phyloP scores from a whole-genome alignment of 2,113 vertebrate genomes.

The Hippocampus barbouri region DNA sequence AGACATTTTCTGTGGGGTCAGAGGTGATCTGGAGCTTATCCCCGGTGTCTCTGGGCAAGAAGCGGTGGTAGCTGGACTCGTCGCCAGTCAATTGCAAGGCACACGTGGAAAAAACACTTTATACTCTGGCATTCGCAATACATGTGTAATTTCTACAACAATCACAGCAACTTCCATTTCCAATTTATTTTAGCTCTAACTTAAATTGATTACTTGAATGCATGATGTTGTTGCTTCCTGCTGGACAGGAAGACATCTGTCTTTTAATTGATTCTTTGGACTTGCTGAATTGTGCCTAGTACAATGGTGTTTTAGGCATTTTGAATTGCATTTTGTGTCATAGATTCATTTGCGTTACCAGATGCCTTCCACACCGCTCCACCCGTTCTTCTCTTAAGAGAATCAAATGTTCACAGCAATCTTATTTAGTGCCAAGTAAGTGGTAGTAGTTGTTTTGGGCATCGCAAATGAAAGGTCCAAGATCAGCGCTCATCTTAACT shows the following conservation, averaged over 20 bases:
- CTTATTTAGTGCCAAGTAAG: neutral
- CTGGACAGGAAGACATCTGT: neutral
- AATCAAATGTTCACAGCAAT: neutral
- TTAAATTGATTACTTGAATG: neutral
- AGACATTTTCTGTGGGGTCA: neutral
- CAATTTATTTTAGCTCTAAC: neutral
- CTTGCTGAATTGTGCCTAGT: neutral
- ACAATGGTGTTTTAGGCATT: neutral
- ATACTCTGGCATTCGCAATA: neutral
- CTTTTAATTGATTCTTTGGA: neutral
- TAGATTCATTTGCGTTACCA: neutral
- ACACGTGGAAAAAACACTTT: too few relatives aligned
- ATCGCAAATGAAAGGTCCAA: too few relatives aligned
- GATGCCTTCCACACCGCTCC: neutral
- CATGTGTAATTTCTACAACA: neutral
- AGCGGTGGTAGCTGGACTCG: neutral
- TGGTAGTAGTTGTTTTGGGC: too few relatives aligned
- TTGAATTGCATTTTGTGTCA: neutral
- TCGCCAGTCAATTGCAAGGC: neutral
- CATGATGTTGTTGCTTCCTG: neutral
- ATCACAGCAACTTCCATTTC: neutral
- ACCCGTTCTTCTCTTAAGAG: too few relatives aligned
- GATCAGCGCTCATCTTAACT: too few relatives aligned
- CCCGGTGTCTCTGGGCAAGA: neutral
- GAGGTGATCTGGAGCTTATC: neutral